A percentile compares a stretch with the other conserved stretches of the same genome.
phyloP scores from a whole-genome alignment of 2,113 vertebrate genomes.

The Cyprinodon tularosa region DNA sequence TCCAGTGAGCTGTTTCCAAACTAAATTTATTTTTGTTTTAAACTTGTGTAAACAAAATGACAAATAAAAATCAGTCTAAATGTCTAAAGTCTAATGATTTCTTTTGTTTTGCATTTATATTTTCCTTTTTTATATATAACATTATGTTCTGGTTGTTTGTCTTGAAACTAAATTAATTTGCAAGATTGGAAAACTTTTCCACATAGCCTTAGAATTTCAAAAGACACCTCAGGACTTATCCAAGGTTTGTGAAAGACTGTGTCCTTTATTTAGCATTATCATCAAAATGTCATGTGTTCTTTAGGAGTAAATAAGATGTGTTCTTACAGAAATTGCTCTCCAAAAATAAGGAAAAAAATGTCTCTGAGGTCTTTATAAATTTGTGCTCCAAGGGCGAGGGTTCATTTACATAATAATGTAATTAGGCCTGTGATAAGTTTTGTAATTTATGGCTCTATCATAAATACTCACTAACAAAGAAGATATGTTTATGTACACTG shows the following conservation, averaged over 20 bases:
- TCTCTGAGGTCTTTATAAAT: not conserved
- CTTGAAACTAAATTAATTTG: too few species aligned
- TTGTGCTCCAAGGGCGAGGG: not conserved
- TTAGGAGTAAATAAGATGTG: not conserved
- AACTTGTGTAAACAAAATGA: too few species aligned
- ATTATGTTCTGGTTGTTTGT: too few species aligned
- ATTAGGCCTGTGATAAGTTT: not conserved
- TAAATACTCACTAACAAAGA: not conserved
- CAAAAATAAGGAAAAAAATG: not conserved
- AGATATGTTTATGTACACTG: not conserved
- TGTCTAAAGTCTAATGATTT: too few species aligned
- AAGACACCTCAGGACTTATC: not conserved
- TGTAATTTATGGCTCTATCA: not conserved
- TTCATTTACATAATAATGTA: not conserved
- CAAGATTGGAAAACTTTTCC: too few species aligned
- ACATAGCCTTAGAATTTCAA: too few species aligned
- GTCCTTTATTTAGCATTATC: not conserved
- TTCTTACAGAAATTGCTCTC: too few species aligned
- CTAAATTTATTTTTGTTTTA: too few species aligned
- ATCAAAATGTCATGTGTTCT: not conserved
- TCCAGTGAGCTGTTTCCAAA: too few species aligned
- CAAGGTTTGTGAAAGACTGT: not conserved
- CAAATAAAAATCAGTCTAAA: too few species aligned
- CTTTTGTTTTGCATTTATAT: too few species aligned
- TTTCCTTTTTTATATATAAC: too few species aligned